phyloP scores from a whole-genome alignment of 2,888 invertebrate genomes.

The Netelia virgata region DNA sequence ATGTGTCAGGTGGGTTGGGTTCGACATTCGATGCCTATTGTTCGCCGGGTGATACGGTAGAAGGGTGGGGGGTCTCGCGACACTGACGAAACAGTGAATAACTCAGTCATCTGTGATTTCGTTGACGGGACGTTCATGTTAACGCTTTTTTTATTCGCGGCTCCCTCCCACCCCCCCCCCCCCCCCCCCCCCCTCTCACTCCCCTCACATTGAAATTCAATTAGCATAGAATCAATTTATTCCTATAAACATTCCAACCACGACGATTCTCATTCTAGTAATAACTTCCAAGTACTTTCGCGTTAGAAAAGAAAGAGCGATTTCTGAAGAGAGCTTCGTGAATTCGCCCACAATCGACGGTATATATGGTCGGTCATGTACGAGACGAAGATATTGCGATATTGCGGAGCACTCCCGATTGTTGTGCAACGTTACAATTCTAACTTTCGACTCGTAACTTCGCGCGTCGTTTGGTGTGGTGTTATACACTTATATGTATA shows the following conservation, averaged over 20 bases:
- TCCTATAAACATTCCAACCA: background rate
- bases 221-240: background rate
- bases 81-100: slow-evolving; percentile 36
- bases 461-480: slow-evolving; percentile 36
- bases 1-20: slow-evolving; percentile 63
- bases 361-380: slow-evolving; percentile 60
- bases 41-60: slow-evolving; percentile 21
- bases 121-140: slow-evolving; percentile 23
- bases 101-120: slow-evolving; percentile 54
- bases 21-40: slow-evolving; percentile 55
- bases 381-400: slow-evolving; percentile 79
- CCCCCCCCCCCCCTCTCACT: no score
- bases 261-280: background rate
- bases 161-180: background rate
- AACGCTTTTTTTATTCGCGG: background rate
- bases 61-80: background rate
- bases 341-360: slow-evolving; percentile 37
- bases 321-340: slow-evolving; percentile 2
- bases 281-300: background rate
- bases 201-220: background rate
- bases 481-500: no score
- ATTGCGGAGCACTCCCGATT: slow-evolving; percentile 75
- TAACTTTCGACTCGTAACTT: slow-evolving; percentile 80
- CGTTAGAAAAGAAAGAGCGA: background rate
- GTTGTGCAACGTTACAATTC: slow-evolving; percentile 79